These are phyloP conservation scores for Ardeotis arabs DNA, from an alignment of 2,113 vertebrate species.

Conservation along the genomic window DNA sequence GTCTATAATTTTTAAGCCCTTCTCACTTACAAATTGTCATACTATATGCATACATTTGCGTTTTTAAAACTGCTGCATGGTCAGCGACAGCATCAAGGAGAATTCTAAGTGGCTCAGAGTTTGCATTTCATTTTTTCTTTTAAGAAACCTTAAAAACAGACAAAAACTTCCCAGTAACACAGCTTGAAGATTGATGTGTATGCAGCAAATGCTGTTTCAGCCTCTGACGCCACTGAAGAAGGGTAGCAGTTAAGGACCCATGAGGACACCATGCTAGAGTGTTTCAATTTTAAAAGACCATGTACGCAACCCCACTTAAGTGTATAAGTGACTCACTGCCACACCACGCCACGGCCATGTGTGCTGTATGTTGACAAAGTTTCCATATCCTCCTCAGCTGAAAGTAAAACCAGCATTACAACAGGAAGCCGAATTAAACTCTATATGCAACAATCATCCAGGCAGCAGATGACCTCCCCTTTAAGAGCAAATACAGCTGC, in stretches of 20 bases:
- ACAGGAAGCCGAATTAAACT: neutral
- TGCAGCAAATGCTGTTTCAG: neutral
- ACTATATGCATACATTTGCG: neutral
- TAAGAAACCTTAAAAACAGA: neutral
- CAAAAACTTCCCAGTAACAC: neutral
- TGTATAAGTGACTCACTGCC: neutral
- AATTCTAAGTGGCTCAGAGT: neutral
- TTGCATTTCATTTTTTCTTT: neutral
- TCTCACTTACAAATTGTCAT: neutral
- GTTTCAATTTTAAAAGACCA: neutral
- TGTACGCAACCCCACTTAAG: neutral
- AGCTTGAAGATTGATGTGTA: neutral
- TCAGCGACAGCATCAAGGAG: neutral
- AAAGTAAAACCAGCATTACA: neutral
- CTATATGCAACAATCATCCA: neutral
- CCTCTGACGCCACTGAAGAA: neutral
- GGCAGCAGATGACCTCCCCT: neutral
- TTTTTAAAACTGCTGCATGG: neutral
- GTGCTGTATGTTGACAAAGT: neutral
- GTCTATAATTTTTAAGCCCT: neutral
- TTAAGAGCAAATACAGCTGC: neutral
- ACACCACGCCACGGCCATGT: too few relatives aligned
- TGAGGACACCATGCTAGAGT: accelerated
- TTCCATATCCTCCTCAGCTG: neutral
- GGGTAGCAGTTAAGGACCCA: neutral